These are phyloP conservation scores for Echiichthys vipera DNA, from an alignment of 2,797 vertebrate species.

Conservation along the genomic window DNA sequence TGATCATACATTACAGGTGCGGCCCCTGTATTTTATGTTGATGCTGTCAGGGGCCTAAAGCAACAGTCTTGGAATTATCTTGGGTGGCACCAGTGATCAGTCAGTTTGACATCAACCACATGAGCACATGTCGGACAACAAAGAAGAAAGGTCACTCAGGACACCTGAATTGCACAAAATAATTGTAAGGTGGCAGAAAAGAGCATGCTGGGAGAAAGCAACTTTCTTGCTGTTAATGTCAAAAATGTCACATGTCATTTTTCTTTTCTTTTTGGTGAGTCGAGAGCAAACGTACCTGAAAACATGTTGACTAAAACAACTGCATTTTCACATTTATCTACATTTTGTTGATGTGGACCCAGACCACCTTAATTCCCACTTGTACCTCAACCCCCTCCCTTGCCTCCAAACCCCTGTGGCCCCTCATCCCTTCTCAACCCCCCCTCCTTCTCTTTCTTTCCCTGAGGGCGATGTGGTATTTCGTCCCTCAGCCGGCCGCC, in stretches of 20 bases:
- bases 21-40: neutral
- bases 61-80: neutral
- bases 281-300: neutral
- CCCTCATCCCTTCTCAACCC: conserved; percentile 36
- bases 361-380: conserved; percentile 27
- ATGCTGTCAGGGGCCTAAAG: neutral
- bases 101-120: conserved; percentile 2
- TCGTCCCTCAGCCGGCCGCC: conserved; percentile 60
- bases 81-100: neutral
- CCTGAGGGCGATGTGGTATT: conserved; percentile 78
- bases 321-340: neutral
- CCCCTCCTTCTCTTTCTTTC: conserved; percentile 54
- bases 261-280: rapidly evolving
- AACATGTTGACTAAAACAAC: neutral
- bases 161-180: neutral
- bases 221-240: neutral
- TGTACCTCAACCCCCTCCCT: conserved; percentile 25
- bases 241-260: neutral
- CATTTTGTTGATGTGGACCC: neutral
- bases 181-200: neutral
- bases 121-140: neutral
- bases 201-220: neutral
- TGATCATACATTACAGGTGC: neutral
- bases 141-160: neutral
- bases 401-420: conserved; percentile 28